Base-by-base conservation (phyloP, 2,113 vertebrate species). In the Murina feae region DNA sequence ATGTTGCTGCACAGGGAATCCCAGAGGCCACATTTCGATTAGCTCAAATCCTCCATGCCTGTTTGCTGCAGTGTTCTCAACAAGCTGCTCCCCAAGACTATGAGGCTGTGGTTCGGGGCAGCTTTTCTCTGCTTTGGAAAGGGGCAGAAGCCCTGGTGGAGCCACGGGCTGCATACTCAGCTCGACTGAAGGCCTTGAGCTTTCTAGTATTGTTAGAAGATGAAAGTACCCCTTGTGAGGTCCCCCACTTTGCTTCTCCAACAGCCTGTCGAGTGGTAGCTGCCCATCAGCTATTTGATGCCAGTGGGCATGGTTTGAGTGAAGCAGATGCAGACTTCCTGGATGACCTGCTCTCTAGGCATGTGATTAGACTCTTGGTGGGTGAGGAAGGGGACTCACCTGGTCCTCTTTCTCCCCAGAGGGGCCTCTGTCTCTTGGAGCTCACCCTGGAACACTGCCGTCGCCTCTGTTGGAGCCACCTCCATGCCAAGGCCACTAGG, bases 101-200 rank as follows among this genome's bases (percentile, higher is more conserved):
- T 68, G 75, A 32, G 1, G 95, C 98, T 1, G 63, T 99, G 2
- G 96, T 97, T 58, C 97, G 95, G 18, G 99, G 98, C 95, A 98
- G 98, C 80, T 99, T 99, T 82, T 96, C 98, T 0, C 95, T 99
- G 0, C 97, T 99, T 35, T 99, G 99, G 99, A 99, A 97, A 12
- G 96, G 88, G 0, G 97, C 96, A 0, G 96, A 94, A 0, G 17
- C 79, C 0, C n/a, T 97, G 63, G 76, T 47, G 17, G 55, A 97
- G 17, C 55, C 95, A 75, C 82, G 96, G 91, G 89, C 76, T 0
- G 74, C 71, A 6, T 97, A 99, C 1, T 60, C 51, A 1, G 95
- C 93, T 42, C 97, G 98, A n/a, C 87, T 99, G 76, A 98, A 98
- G 93, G 98, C 99, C 39, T 96, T 99, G 81, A 97, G 98, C 39